A percentile compares a stretch with the other conserved stretches of the same genome.
Evolutionary conservation across 2,113 vertebrate species (phyloP).

Genomic region (Chaetops frenatus): DNA sequence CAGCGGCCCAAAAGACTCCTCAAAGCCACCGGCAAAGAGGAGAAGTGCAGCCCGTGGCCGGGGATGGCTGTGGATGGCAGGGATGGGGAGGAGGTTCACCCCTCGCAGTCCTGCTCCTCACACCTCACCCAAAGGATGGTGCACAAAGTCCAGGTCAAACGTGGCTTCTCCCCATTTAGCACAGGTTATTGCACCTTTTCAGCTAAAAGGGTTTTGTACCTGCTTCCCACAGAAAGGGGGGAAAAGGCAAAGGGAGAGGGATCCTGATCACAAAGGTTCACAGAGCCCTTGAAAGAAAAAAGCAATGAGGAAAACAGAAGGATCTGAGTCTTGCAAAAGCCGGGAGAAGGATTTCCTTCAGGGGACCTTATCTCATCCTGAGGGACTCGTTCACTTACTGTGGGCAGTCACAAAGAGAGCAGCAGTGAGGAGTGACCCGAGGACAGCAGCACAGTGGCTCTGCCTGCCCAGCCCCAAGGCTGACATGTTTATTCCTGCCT

Average conservation of each 20-base stretch:
- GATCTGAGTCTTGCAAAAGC: neutral
- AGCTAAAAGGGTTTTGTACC: neutral
- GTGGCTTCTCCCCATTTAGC: accelerated
- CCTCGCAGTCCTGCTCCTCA: neutral
- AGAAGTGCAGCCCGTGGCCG: neutral
- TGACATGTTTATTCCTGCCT: neutral
- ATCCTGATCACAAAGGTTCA: neutral
- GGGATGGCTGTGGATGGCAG: neutral
- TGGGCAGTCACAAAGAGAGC: neutral
- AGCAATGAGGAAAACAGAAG: neutral
- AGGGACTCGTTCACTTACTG: neutral
- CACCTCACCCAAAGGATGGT: neutral
- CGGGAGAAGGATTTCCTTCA: neutral
- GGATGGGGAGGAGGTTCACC: neutral
- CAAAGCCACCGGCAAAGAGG: neutral
- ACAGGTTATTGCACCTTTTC: neutral
- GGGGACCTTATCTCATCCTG: neutral
- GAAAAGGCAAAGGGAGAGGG: neutral
- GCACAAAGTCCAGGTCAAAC: neutral
- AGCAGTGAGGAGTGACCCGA: neutral
- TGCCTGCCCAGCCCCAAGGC: neutral
- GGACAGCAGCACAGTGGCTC: accelerated
- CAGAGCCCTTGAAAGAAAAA: neutral
- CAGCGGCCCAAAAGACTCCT: neutral
- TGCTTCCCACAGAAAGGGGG: neutral